Conservation (phyloP, 2,797 vertebrate genomes). For the Characodon lateralis region DNA sequence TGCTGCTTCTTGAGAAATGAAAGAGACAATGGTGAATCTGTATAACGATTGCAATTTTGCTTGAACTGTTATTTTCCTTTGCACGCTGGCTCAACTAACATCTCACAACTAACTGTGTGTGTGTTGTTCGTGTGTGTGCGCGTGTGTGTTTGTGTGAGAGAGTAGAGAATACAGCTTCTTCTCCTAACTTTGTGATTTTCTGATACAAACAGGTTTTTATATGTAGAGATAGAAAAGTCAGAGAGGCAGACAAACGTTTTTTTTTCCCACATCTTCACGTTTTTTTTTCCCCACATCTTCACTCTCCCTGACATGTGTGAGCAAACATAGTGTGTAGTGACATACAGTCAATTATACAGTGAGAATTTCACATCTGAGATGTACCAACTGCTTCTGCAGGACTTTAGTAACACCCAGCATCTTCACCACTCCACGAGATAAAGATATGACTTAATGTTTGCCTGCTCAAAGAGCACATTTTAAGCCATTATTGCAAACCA, state of each 20-base stretch:
- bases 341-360: slow-evolving; percentile 32
- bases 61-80: slow-evolving; percentile 31
- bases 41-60: neutral
- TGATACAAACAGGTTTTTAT: slow-evolving; percentile 5
- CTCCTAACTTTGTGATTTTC: slow-evolving; percentile 64
- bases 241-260: slow-evolving; percentile 18
- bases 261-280: slow-evolving; percentile 27
- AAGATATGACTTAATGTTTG: slow-evolving; percentile 56
- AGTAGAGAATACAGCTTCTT: slow-evolving; percentile 19
- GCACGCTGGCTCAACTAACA: slow-evolving; percentile 55
- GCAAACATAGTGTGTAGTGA: slow-evolving; percentile 43
- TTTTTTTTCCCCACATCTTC: slow-evolving; percentile 21
- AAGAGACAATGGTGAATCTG: slow-evolving; percentile 7
- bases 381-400: slow-evolving; percentile 39
- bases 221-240: slow-evolving; percentile 6
- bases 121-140: too few relatives aligned
- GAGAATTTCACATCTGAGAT: slow-evolving; percentile 42
- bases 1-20: slow-evolving; percentile 22
- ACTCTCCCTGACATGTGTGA: slow-evolving; percentile 43
- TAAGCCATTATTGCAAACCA: slow-evolving; percentile 62
- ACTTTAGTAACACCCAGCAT: slow-evolving; percentile 32
- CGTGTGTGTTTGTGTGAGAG: neutral
- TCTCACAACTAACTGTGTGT: slow-evolving; percentile 5
- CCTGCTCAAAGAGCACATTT: slow-evolving; percentile 60
- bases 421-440: slow-evolving; percentile 58